These are phyloP conservation scores for Sclerodermus sp. DNA, from an alignment of 2,888 invertebrate species.

Conservation along the genomic window DNA sequence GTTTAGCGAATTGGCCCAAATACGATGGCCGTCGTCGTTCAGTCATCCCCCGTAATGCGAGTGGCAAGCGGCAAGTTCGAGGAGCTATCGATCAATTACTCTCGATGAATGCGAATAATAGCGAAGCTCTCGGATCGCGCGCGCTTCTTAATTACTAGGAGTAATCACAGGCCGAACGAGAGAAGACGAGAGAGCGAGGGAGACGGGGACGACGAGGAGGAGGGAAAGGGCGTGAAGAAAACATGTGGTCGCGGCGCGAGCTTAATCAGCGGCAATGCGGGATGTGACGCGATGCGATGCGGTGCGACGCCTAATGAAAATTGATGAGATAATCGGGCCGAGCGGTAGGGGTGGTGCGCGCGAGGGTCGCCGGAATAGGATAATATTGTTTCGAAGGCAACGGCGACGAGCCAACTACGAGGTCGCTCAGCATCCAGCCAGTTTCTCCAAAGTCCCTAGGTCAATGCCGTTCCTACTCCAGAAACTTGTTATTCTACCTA, in stretches of 20 bases:
- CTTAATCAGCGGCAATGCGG: constrained; percentile 42
- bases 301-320: constrained; percentile 50
- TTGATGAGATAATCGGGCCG: constrained; percentile 51
- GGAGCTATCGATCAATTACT: constrained; percentile 46
- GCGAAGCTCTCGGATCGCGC: constrained; percentile 13
- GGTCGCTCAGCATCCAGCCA: no score
- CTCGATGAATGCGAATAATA: constrained; percentile 30
- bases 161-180: constrained; percentile 26
- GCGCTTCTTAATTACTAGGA: constrained; percentile 46
- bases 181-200: constrained; percentile 17
- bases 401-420: no score
- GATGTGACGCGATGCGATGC: constrained; percentile 37
- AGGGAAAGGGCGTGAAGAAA: constrained; percentile 33
- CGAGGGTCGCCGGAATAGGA: constrained; percentile 20
- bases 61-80: constrained; percentile 27
- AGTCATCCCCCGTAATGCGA: constrained; percentile 36
- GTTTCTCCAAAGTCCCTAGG: no score
- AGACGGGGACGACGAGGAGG: constrained; percentile 15
- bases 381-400: constrained; percentile 29
- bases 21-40: constrained; percentile 20
- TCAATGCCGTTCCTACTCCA: no score
- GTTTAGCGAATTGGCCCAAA: constrained; percentile 13
- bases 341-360: constrained; percentile 6
- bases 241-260: constrained; percentile 36
- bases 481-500: no score